A percentile compares a stretch with the other conserved stretches of the same genome.
phyloP scores from a whole-genome alignment of 1,140 invertebrate genomes.

The Coptotermes formosanus region DNA sequence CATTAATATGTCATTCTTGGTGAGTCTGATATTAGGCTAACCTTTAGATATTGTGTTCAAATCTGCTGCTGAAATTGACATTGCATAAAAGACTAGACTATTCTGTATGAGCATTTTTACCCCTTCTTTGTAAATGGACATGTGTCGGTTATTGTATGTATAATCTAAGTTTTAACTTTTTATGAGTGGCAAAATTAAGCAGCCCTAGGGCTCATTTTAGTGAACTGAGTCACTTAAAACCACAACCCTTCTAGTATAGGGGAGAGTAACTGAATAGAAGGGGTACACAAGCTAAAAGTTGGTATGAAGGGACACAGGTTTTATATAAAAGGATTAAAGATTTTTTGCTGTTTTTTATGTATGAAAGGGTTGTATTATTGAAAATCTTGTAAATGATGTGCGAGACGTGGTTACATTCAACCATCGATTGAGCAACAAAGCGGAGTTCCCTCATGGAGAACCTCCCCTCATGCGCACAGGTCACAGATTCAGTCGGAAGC shows the following conservation, averaged over 20 bases:
- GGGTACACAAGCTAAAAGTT: not conserved
- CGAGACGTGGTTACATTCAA: not conserved
- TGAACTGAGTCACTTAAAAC: constrained; percentile 1
- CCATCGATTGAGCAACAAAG: constrained; percentile 9
- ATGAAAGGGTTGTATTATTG: constrained; percentile 5
- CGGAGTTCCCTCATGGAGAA: not conserved
- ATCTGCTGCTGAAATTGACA: too few species aligned
- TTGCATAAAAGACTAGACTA: too few species aligned
- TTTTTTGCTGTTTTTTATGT: not conserved
- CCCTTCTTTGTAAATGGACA: not conserved
- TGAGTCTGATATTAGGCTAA: too few species aligned
- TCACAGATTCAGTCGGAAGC: not conserved
- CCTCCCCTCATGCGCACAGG: not conserved
- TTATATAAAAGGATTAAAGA: not conserved
- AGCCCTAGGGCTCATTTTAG: constrained; percentile 8
- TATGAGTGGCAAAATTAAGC: not conserved
- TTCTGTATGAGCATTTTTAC: too few species aligned
- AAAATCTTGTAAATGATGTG: constrained; percentile 5
- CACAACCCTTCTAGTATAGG: not conserved
- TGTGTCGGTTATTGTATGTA: not conserved
- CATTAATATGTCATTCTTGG: too few species aligned
- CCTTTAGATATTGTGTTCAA: too few species aligned
- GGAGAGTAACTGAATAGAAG: not conserved
- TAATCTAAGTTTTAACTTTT: not conserved
- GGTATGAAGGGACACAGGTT: not conserved